Evolutionary conservation across 2,113 vertebrate genomes (phyloP).

Genomic region (Marmota monax): DNA sequence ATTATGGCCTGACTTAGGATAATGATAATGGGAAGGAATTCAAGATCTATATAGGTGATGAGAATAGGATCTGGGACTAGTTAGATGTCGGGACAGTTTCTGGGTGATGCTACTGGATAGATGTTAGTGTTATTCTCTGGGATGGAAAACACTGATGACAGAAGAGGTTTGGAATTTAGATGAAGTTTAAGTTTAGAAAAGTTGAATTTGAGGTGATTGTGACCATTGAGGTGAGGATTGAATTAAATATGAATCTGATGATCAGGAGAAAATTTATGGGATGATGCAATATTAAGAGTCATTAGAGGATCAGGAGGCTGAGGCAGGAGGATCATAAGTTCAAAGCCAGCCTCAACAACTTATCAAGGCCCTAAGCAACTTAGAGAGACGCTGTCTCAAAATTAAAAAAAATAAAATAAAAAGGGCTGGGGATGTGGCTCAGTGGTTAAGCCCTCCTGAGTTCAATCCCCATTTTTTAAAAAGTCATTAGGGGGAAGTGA

Average conservation of each 20-base stretch:
- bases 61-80: conserved; percentile 2
- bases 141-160: not conserved
- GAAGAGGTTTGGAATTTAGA: conserved; percentile 33
- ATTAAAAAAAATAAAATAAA: too few relatives aligned
- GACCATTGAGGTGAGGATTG: not conserved
- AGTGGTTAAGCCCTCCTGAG: too few relatives aligned
- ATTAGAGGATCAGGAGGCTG: not conserved
- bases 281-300: not conserved
- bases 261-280: not conserved
- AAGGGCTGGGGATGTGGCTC: too few relatives aligned
- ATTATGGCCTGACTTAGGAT: not conserved
- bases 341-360: too few relatives aligned
- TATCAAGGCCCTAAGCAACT: too few relatives aligned
- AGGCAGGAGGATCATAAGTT: too few relatives aligned
- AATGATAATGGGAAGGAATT: not conserved
- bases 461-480: too few relatives aligned
- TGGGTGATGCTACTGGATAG: not conserved
- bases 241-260: conserved; percentile 13
- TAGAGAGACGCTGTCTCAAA: too few relatives aligned
- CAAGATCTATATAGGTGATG: not conserved
- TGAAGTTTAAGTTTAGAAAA: conserved; percentile 27
- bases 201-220: conserved; percentile 57
- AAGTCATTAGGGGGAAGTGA: not conserved
- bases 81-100: conserved; percentile 8
- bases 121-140: not conserved